Evolutionary conservation across 2,888 invertebrate species (phyloP).

Genomic region (Ramazzottius varieornatus): DNA sequence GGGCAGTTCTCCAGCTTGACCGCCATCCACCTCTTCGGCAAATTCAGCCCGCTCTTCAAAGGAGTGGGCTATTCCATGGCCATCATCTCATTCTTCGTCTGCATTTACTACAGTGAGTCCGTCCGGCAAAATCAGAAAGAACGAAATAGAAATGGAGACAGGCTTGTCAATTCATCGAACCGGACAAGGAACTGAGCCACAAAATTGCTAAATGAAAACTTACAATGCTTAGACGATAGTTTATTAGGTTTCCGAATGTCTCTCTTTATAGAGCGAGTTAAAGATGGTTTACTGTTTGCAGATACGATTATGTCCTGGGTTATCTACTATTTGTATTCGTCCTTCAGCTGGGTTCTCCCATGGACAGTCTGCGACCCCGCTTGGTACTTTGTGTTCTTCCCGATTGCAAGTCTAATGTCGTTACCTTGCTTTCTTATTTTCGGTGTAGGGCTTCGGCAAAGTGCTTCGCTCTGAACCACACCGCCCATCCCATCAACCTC

Average conservation of each 20-base stretch:
- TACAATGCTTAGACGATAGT: too few relatives aligned
- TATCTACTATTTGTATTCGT: not conserved
- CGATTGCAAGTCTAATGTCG: too few relatives aligned
- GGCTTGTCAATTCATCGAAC: too few relatives aligned
- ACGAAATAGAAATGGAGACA: too few relatives aligned
- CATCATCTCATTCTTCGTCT: conserved; percentile 3
- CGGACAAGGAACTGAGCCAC: too few relatives aligned
- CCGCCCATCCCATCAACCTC: not conserved
- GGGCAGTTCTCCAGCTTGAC: not conserved
- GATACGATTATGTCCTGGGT: not conserved
- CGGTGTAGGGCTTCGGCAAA: not conserved
- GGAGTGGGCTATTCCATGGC: not conserved
- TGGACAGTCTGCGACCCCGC: not conserved
- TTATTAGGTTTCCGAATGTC: too few relatives aligned
- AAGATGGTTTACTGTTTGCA: too few relatives aligned
- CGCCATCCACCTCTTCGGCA: not conserved
- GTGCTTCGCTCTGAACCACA: not conserved
- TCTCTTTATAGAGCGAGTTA: too few relatives aligned
- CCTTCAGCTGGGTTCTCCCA: not conserved
- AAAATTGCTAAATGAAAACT: too few relatives aligned
- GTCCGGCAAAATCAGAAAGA: too few relatives aligned
- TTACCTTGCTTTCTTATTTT: too few relatives aligned
- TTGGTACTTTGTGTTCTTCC: too few relatives aligned
- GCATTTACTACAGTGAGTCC: conserved; percentile 1
- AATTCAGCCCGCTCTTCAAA: conserved; percentile 1